Conservation (phyloP, 2,113 vertebrate species). For the Psephotus haematonotus region DNA sequence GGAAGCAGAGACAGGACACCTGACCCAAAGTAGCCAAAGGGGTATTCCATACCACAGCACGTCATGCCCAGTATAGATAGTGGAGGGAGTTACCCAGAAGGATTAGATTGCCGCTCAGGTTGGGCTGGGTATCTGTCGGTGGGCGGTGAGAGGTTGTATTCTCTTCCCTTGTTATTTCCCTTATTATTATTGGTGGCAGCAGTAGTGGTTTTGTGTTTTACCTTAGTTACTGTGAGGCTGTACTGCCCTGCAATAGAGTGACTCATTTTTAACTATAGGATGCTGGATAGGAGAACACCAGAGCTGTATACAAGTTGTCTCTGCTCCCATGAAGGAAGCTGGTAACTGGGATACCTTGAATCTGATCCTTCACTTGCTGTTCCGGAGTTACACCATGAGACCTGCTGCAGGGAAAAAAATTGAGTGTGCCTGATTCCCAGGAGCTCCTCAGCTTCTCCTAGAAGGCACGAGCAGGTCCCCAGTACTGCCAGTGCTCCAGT, state of each 20-base stretch:
- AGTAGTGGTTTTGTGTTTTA: too few species aligned
- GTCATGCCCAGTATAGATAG: too few species aligned
- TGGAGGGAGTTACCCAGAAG: too few species aligned
- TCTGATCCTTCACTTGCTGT: neutral
- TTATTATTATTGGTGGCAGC: too few species aligned
- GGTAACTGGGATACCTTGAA: rapidly evolving
- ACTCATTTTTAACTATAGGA: neutral
- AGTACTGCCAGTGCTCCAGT: rapidly evolving
- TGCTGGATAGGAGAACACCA: neutral
- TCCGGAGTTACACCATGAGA: neutral
- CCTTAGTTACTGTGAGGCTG: neutral
- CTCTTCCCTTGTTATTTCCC: too few species aligned
- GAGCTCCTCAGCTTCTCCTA: neutral
- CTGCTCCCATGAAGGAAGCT: neutral
- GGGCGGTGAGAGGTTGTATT: too few species aligned
- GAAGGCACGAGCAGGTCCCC: neutral
- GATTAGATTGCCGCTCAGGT: too few species aligned
- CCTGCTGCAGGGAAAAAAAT: neutral
- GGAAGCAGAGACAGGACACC: too few species aligned
- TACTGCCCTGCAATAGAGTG: rapidly evolving
- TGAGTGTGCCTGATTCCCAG: neutral
- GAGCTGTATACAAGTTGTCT: neutral
- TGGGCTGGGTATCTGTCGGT: too few species aligned
- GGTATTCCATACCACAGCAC: too few species aligned
- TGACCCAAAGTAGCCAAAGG: too few species aligned